These are phyloP conservation scores for Nowickia ferox DNA, from an alignment of 2,888 invertebrate species.

Conservation along the genomic window DNA sequence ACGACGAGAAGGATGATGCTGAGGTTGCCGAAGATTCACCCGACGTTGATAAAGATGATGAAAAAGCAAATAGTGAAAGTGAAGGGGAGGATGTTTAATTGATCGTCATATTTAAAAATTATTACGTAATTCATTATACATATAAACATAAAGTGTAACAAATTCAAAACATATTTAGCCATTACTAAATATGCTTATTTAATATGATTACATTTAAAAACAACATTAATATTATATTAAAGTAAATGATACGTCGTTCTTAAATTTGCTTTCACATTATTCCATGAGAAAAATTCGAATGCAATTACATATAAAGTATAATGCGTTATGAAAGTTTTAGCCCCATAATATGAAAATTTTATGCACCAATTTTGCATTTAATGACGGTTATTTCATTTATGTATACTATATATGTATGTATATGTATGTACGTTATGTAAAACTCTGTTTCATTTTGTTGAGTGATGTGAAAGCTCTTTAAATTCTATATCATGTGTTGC, in stretches of 20 bases:
- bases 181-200: not conserved
- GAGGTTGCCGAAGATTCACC: conserved; percentile 48
- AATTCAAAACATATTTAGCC: not conserved
- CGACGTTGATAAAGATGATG: conserved; percentile 54
- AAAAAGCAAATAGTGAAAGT: conserved; percentile 35
- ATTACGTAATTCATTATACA: conserved; percentile 11
- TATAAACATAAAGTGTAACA: not conserved
- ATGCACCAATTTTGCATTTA: too few relatives aligned
- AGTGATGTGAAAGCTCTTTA: too few relatives aligned
- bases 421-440: not conserved
- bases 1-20: conserved; percentile 47
- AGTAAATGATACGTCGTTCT: not conserved
- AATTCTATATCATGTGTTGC: too few relatives aligned
- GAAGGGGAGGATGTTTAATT: conserved; percentile 31
- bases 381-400: too few relatives aligned
- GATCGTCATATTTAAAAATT: not conserved
- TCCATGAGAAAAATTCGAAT: not conserved
- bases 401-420: not conserved
- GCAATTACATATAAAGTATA: not conserved
- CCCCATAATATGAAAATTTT: not conserved
- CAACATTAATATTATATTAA: not conserved
- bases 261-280: not conserved
- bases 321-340: not conserved
- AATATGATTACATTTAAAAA: not conserved
- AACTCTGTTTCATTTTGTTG: not conserved